These are phyloP conservation scores for Osmoderma eremita DNA, from an alignment of 2,888 invertebrate genomes.

Conservation along the genomic window DNA sequence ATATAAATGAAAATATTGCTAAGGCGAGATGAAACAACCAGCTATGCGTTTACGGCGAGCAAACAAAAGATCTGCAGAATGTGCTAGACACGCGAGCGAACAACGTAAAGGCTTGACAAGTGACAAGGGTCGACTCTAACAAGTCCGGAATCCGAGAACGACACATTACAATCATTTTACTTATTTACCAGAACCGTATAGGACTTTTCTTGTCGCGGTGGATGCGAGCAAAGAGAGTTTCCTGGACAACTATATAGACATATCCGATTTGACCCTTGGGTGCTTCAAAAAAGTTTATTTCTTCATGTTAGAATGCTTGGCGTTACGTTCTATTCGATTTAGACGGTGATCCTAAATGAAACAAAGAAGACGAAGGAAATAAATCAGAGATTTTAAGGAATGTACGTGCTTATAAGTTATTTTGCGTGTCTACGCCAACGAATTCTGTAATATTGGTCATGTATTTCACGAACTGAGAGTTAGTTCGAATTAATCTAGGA, in stretches of 20 bases:
- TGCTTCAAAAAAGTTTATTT: conserved; percentile 33
- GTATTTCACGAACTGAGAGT: no score
- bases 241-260: conserved; percentile 8
- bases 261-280: conserved; percentile 32
- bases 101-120: conserved; percentile 42
- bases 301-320: not conserved
- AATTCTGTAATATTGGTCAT: no score
- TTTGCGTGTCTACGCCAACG: no score
- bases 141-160: conserved; percentile 41
- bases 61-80: conserved; percentile 30
- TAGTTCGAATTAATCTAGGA: no score
- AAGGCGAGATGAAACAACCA: not conserved
- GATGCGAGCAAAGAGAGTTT: conserved; percentile 9
- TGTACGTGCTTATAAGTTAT: no score
- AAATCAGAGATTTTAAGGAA: no score
- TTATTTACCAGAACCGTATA: conserved; percentile 40
- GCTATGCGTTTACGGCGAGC: conserved; percentile 21
- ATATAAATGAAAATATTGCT: conserved; percentile 32
- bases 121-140: conserved; percentile 44
- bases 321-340: conserved; percentile 20
- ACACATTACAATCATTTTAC: conserved; percentile 44
- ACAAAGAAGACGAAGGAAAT: no score
- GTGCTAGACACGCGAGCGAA: conserved; percentile 32
- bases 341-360: not conserved
- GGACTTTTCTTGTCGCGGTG: conserved; percentile 25